Evolutionary conservation across 2,797 vertebrate species (phyloP).

Genomic region (Xiphorhynchus erythropygius): DNA sequence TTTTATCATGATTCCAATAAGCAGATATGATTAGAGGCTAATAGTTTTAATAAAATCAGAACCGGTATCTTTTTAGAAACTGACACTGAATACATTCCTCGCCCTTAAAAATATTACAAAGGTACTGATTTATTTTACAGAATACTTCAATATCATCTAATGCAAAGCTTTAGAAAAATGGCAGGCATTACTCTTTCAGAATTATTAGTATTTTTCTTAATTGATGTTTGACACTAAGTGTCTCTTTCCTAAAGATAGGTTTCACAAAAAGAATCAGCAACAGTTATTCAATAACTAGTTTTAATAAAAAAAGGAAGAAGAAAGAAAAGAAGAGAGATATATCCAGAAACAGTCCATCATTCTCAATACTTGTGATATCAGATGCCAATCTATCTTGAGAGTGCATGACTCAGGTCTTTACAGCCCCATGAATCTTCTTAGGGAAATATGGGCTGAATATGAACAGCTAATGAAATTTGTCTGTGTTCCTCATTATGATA

Average conservation of each 20-base stretch:
- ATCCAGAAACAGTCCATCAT: neutral
- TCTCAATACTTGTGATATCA: neutral
- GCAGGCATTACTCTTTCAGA: neutral
- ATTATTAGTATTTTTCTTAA: neutral
- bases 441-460: neutral
- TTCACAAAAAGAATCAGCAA: neutral
- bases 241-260: neutral
- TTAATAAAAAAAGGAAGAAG: neutral
- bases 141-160: neutral
- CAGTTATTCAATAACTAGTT: neutral
- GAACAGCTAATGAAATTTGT: neutral
- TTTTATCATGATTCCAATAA: neutral
- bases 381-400: neutral
- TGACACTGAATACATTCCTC: neutral
- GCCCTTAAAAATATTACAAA: neutral
- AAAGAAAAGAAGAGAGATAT: neutral
- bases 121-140: neutral
- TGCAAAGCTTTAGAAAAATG: neutral
- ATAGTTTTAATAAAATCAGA: neutral
- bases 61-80: neutral
- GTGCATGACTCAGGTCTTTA: neutral
- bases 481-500: neutral
- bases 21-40: neutral
- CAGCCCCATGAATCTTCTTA: neutral
- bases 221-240: neutral